Base-by-base conservation (phyloP, 2,888 invertebrate genomes). In the Bellardia pandia region DNA sequence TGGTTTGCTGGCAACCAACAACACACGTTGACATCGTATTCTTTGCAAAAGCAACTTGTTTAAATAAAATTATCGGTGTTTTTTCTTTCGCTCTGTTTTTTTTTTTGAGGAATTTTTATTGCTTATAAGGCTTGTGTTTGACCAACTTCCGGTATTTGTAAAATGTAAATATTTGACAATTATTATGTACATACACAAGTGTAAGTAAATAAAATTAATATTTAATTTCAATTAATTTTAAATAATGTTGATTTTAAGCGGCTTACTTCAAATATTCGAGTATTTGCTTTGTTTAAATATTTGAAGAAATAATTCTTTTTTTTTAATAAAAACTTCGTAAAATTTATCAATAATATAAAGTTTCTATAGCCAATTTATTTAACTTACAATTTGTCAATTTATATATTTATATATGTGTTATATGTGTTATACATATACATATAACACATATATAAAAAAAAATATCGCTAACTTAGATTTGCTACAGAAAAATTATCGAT, bases 91-190 rank as follows among this genome's bases (percentile, higher is more conserved):
- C 23, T 56, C 13, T 30, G 13, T 37, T 7, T 45, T 8, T 11
- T 40, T 11, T 66, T 42, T 66, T 40, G 2, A 64, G 16, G 9
- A 42, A 42, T 42, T 9, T 30, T 53, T 53, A 40, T 53, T 51
- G 14, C 14, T 64, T 74, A 40, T 7, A 2, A 42, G 42, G n/a
- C 6, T 6, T 45, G 14, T 51, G 5, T 72, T 16, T 23, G 11
- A n/a, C 13, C n/a, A n/a, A 56, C 66, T 77, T 77, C 66, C 66
- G 76, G 66, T 53, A 42, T 53, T 66, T 77, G 33, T 77, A 40
- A 66, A 42, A 66, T 53, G n/a, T 30, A 64, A 77, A 77, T 51
- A 56, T 40, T 48, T 37, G 62, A 33, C 75, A 75, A 64, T 37
- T 48, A 75, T 30, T 62, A 56, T 56, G 3, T 23, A 6, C 6